Conservation (phyloP, 2,888 invertebrate species). For the Coleophora flavipennella region DNA sequence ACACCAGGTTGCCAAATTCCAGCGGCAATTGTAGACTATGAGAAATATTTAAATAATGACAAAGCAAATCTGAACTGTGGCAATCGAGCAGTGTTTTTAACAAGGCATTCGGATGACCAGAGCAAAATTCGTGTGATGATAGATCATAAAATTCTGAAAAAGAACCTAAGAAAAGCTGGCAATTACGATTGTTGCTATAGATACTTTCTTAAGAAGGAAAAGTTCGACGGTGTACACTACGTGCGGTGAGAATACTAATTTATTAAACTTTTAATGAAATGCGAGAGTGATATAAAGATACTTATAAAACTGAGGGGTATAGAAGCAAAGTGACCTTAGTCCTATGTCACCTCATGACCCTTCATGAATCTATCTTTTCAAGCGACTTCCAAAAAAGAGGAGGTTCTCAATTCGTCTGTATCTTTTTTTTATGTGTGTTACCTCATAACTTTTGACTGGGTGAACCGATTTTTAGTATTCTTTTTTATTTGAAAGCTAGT, state of each 20-base stretch:
- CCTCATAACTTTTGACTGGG: too few species aligned
- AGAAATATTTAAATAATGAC: constrained; percentile 17
- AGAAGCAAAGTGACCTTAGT: too few species aligned
- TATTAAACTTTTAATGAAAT: too few species aligned
- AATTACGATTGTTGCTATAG: constrained; percentile 45
- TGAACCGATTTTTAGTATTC: too few species aligned
- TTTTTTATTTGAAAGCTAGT: too few species aligned
- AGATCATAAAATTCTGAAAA: constrained; percentile 29
- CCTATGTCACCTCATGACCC: too few species aligned
- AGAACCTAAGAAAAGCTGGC: constrained; percentile 27
- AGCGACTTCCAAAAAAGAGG: too few species aligned
- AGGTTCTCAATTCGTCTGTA: too few species aligned
- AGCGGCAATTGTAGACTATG: constrained; percentile 28
- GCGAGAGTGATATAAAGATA: too few species aligned
- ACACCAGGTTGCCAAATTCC: constrained; percentile 54
- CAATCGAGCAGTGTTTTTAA: constrained; percentile 40
- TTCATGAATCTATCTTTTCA: too few species aligned
- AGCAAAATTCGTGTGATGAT: constrained; percentile 34
- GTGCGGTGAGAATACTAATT: neutral
- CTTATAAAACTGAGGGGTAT: too few species aligned
- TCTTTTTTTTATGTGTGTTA: too few species aligned
- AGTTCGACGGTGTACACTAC: neutral
- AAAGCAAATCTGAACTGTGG: constrained; percentile 31
- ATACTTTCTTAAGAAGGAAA: constrained; percentile 20
- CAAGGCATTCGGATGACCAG: constrained; percentile 24